Evolutionary conservation across 1,140 invertebrate species (phyloP).

Genomic region (Nasonia longicornis): DNA sequence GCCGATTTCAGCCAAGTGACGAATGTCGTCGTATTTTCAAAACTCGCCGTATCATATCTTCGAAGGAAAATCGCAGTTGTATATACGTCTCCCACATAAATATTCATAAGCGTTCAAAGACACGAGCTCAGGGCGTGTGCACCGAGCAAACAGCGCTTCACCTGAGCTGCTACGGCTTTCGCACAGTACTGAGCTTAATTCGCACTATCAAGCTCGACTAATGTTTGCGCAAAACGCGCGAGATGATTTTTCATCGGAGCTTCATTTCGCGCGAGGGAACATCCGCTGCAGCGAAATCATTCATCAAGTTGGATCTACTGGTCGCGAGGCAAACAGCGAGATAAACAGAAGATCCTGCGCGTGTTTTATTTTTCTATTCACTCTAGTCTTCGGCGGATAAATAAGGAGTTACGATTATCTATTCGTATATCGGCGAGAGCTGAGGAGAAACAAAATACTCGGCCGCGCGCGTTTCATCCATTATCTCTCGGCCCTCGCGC

Average conservation of each 20-base stretch:
- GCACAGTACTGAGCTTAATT: too few relatives aligned
- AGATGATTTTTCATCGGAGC: not conserved
- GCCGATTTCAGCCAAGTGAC: too few relatives aligned
- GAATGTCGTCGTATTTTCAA: too few relatives aligned
- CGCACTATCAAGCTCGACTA: not conserved
- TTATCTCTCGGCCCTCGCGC: not conserved
- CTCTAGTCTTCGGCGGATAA: not conserved
- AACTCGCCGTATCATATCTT: too few relatives aligned
- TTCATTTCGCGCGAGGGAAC: too few relatives aligned
- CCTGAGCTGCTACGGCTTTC: too few relatives aligned
- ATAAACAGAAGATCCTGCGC: not conserved
- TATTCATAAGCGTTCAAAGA: too few relatives aligned
- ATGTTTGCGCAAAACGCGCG: not conserved
- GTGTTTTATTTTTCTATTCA: not conserved
- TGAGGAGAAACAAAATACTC: slow-evolving; percentile 17
- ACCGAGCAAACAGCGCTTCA: too few relatives aligned
- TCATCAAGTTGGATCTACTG: not conserved
- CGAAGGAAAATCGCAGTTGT: too few relatives aligned
- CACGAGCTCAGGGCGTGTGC: too few relatives aligned
- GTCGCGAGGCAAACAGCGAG: not conserved
- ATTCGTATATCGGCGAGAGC: not conserved
- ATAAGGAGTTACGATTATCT: slow-evolving; percentile 24
- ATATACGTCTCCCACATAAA: too few relatives aligned
- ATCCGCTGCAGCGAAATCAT: too few relatives aligned
- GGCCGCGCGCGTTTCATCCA: not conserved